Percentiles rank a stretch among this genome's conserved stretches.
These are phyloP conservation scores for Ectropis grisescens DNA, from an alignment of 1,140 invertebrate genomes.

Conservation along the genomic window DNA sequence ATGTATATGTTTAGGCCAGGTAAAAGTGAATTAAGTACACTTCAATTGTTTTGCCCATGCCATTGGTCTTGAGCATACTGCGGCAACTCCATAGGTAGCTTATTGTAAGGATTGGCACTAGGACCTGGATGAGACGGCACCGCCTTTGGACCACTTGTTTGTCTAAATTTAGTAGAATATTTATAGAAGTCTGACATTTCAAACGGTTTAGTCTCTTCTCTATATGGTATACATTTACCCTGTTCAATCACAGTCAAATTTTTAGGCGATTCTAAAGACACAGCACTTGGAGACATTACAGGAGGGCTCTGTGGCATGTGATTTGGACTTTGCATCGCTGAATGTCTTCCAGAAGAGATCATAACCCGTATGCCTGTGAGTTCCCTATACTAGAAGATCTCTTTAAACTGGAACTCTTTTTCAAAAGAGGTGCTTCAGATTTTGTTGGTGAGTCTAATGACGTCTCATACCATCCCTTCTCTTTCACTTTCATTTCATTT, in stretches of 20 bases:
- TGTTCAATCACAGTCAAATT: constrained; percentile 88
- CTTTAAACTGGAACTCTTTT: constrained; percentile 52
- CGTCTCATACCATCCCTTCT: constrained; percentile 84
- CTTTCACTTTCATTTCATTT: constrained; percentile 54
- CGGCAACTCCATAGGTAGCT: constrained; percentile 48
- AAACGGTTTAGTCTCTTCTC: constrained; percentile 95
- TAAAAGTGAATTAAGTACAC: too few relatives aligned
- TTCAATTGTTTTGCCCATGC: constrained; percentile 25
- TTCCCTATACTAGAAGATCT: constrained; percentile 56
- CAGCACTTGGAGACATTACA: constrained; percentile 57
- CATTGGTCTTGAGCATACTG: constrained; percentile 42
- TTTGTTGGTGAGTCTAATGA: constrained; percentile 75
- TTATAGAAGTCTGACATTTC: constrained; percentile 98
- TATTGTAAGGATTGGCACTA: constrained; percentile 36
- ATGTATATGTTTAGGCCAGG: too few relatives aligned
- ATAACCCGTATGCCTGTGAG: constrained; percentile 54
- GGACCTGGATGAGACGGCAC: constrained; percentile 27
- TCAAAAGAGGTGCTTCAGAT: constrained; percentile 36
- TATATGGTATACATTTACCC: constrained; percentile 91
- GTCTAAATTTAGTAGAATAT: constrained; percentile 93
- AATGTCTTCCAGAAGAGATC: constrained; percentile 49
- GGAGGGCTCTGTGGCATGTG: constrained; percentile 45
- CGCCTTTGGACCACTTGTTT: constrained; percentile 44
- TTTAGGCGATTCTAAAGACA: constrained; percentile 80
- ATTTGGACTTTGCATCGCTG: constrained; percentile 53